Conservation (phyloP, 1,140 invertebrate species). For the Microplitis mediator region DNA sequence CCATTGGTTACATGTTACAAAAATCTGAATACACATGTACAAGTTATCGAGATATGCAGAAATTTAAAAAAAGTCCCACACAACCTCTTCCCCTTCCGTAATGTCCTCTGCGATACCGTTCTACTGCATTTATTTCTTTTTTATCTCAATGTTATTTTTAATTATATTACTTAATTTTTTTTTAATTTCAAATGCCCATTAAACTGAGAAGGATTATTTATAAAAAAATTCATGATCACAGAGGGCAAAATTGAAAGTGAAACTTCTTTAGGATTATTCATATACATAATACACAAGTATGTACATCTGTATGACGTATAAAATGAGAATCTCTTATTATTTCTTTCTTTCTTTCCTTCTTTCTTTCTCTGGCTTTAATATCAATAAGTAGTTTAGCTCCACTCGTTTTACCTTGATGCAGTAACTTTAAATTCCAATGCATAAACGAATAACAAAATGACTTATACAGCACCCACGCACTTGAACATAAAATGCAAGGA, state of each 20-base stretch:
- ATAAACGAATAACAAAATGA: conserved; percentile 3
- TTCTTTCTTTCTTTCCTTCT: neutral
- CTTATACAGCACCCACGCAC: conserved; percentile 11
- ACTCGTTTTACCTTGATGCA: neutral
- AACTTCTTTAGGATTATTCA: neutral
- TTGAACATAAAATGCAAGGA: neutral
- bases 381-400: no score
- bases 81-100: conserved; percentile 13
- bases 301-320: neutral
- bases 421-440: conserved; percentile 11
- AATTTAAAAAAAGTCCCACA: no score
- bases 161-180: neutral
- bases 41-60: neutral
- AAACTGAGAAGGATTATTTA: neutral
- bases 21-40: neutral
- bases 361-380: no score
- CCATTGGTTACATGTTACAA: neutral
- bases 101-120: neutral
- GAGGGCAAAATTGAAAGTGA: conserved; percentile 25
- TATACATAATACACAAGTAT: neutral
- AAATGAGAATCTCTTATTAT: conserved; percentile 5
- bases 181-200: conserved; percentile 3
- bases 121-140: no score
- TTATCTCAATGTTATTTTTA: neutral
- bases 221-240: neutral